Base-by-base conservation (phyloP, 2,113 vertebrate genomes). In the Felis chaus region DNA sequence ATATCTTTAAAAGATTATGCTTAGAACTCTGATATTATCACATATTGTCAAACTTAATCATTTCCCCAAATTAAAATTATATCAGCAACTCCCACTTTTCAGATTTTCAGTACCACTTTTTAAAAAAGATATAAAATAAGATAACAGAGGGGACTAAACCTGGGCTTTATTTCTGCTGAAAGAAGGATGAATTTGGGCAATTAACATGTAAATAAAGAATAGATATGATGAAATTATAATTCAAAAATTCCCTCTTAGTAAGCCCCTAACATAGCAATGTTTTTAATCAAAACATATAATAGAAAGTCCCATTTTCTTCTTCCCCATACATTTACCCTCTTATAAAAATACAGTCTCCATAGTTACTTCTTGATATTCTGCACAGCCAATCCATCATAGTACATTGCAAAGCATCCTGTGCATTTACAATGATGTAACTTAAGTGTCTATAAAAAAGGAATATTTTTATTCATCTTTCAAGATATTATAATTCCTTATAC, bases 241-340 rank as follows among this genome's bases (percentile, higher is more conserved):
- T 63, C 3, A 7, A 97, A 5, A 88, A 33, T 87, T 61, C 66
- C 13, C 57, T 10, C 50, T 83, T 91, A 4, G 21, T 96, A n/a
- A 45, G 31, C 23, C 0, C 50, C 5, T 80, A 73, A 84, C 29
- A 74, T 95, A 66, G 3, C n/a, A 92, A 87, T 12, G 12, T 83
- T 65, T 91, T 94, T 79, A 73, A 82, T 68, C 9, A 89, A 94
- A 94, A 82, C 23, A 74, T 25, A 3, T 4, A 19, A 61, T 13
- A 96, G 79, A 78, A 92, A 69, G 23, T 48, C 41, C 14, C 48
- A 94, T 97, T 69, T 83, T 4, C 14, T 94, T 74, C 10, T 89
- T 45, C 19, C 10, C 19, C 65, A 6, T 94, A 71, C 1, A 31
- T 33, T 33, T 63, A 18, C 16, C 14, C 4, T 53, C 4, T 5